phyloP scores from a whole-genome alignment of 2,888 invertebrate species.

The Chymomyza fuscimana region DNA sequence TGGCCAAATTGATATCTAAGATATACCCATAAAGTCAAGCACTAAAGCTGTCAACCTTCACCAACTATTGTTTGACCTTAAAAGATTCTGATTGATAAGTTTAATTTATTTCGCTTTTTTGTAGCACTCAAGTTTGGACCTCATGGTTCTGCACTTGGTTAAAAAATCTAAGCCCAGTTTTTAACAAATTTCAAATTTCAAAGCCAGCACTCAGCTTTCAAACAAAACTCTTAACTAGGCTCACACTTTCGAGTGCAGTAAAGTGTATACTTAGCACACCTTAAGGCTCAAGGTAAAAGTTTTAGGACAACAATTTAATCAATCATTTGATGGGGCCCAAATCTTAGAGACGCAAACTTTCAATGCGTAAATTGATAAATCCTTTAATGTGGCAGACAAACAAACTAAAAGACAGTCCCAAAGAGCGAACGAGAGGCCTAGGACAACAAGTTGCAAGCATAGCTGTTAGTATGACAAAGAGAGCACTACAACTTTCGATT shows the following conservation, averaged over 20 bases:
- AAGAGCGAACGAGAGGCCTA: not conserved
- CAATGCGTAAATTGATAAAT: slow-evolving; percentile 68
- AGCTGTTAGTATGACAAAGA: not conserved
- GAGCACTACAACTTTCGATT: slow-evolving; percentile 67
- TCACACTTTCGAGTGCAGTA: not conserved
- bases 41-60: not conserved
- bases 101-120: not conserved
- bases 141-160: not conserved
- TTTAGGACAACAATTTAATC: slow-evolving; percentile 51
- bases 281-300: not conserved
- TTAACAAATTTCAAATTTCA: not conserved
- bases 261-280: not conserved
- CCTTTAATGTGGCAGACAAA: slow-evolving; percentile 57
- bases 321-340: slow-evolving; percentile 53
- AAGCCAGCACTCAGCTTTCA: not conserved
- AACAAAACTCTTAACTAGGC: not conserved
- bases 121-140: too few relatives aligned
- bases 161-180: not conserved
- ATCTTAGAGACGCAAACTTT: slow-evolving; percentile 42
- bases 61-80: not conserved
- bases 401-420: slow-evolving; percentile 7
- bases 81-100: not conserved
- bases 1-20: not conserved
- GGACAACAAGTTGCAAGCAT: slow-evolving; percentile 22
- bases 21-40: not conserved